A percentile compares a stretch with the other conserved stretches of the same genome.
These are phyloP conservation scores for Prionailurus viverrinus DNA, from an alignment of 2,113 vertebrate genomes.

Conservation along the genomic window DNA sequence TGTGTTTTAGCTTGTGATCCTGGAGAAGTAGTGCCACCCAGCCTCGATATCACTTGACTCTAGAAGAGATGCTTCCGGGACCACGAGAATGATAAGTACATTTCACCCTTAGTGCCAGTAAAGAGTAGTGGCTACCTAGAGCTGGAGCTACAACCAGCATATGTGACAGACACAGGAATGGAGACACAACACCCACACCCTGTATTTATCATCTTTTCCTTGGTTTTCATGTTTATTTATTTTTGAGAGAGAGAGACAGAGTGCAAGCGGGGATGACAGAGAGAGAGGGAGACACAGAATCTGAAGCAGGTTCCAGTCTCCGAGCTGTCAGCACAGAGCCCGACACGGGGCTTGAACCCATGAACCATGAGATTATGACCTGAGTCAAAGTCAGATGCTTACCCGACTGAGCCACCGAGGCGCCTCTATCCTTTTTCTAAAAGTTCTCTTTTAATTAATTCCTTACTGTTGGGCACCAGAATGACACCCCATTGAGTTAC, in stretches of 20 bases:
- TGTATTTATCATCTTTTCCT: background rate
- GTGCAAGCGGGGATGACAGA: too few relatives aligned
- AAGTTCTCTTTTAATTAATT: constrained; percentile 11
- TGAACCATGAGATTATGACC: too few relatives aligned
- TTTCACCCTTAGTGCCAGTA: background rate
- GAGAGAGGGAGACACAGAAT: too few relatives aligned
- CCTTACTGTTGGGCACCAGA: background rate
- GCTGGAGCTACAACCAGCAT: background rate
- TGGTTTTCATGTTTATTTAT: too few relatives aligned
- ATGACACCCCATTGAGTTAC: background rate
- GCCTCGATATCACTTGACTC: background rate
- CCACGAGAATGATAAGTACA: background rate
- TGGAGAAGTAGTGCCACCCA: background rate
- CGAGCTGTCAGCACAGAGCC: too few relatives aligned
- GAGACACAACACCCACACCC: background rate
- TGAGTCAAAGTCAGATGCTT: too few relatives aligned
- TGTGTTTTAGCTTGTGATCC: background rate
- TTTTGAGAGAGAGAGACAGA: too few relatives aligned
- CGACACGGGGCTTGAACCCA: too few relatives aligned
- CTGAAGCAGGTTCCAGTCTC: too few relatives aligned
- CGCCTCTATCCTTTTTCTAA: background rate
- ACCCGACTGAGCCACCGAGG: too few relatives aligned
- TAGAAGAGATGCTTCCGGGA: background rate
- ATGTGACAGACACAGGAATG: background rate
- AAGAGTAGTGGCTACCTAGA: background rate